Percentiles rank a stretch among this genome's conserved stretches.
These are phyloP conservation scores for Rhincodon typus DNA, from an alignment of 2,797 vertebrate genomes.

Conservation along the genomic window DNA sequence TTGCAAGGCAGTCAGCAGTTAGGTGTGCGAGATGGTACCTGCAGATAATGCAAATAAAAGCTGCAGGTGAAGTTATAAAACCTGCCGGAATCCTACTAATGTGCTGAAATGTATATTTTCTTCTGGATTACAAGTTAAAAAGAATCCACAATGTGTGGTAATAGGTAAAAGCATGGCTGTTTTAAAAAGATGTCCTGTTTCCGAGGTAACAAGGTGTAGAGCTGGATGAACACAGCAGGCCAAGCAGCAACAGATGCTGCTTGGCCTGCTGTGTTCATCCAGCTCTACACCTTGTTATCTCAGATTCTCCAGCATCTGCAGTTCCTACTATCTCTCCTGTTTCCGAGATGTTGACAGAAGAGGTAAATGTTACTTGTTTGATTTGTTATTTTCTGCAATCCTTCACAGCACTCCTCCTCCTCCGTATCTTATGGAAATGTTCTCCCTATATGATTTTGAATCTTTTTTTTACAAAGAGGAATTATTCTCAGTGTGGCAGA, in stretches of 20 bases:
- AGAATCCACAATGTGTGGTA: not conserved
- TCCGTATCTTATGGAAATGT: not conserved
- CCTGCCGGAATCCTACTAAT: not conserved
- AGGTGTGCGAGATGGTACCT: not conserved
- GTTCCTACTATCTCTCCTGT: not conserved
- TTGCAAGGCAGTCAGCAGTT: not conserved
- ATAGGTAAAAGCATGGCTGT: not conserved
- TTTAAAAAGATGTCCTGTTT: not conserved
- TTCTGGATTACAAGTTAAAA: not conserved
- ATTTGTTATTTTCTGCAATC: not conserved
- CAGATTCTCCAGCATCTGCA: no score
- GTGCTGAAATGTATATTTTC: not conserved
- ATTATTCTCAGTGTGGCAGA: not conserved
- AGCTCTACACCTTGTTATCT: no score
- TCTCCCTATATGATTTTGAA: not conserved
- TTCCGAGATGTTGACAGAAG: not conserved
- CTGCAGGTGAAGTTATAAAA: constrained; percentile 17
- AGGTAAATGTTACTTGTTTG: not conserved
- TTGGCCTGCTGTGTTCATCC: no score
- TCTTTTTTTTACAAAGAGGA: not conserved
- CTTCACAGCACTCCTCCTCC: not conserved
- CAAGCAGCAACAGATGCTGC: no score
- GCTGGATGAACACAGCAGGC: no score
- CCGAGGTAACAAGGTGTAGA: not conserved
- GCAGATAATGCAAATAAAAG: constrained; percentile 14